phyloP scores from a whole-genome alignment of 2,888 invertebrate species.

The Smittia sp. region DNA sequence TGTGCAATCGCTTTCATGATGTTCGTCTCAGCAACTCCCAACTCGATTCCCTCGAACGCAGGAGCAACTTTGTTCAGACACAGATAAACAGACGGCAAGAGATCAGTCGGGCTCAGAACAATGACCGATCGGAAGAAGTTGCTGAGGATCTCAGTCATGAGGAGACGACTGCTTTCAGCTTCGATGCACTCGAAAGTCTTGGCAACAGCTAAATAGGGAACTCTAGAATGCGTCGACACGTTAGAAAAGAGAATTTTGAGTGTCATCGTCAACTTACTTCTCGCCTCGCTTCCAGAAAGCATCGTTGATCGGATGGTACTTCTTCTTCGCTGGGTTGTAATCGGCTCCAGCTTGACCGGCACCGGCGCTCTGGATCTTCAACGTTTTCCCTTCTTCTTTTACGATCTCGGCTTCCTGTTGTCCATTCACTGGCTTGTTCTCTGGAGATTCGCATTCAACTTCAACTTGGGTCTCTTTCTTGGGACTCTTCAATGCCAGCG shows the following conservation, averaged over 20 bases:
- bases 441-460: slow-evolving; percentile 20
- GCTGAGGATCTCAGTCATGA: slow-evolving; percentile 85
- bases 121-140: slow-evolving; percentile 93
- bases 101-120: slow-evolving; percentile 80
- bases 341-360: slow-evolving; percentile 49
- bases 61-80: slow-evolving; percentile 96
- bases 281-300: slow-evolving; percentile 76
- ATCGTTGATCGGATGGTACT: slow-evolving; percentile 79
- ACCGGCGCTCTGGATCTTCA: slow-evolving; percentile 44
- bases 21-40: slow-evolving; percentile 93
- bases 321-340: slow-evolving; percentile 69
- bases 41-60: slow-evolving; percentile 85
- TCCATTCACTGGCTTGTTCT: slow-evolving; percentile 20
- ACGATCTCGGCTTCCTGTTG: slow-evolving; percentile 30
- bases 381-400: slow-evolving; percentile 41
- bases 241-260: slow-evolving; percentile 17
- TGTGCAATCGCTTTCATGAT: slow-evolving; percentile 92
- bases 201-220: slow-evolving; percentile 90
- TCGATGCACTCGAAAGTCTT: slow-evolving; percentile 89
- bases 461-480: not conserved
- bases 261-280: slow-evolving; percentile 55
- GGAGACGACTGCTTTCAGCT: slow-evolving; percentile 75
- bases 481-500: slow-evolving; percentile 7
- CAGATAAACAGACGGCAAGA: slow-evolving; percentile 86
- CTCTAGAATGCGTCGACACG: slow-evolving; percentile 55